A percentile compares a stretch with the other conserved stretches of the same genome.
Conservation (phyloP, 2,797 vertebrate genomes). For the Threskiornis aethiopicus region DNA sequence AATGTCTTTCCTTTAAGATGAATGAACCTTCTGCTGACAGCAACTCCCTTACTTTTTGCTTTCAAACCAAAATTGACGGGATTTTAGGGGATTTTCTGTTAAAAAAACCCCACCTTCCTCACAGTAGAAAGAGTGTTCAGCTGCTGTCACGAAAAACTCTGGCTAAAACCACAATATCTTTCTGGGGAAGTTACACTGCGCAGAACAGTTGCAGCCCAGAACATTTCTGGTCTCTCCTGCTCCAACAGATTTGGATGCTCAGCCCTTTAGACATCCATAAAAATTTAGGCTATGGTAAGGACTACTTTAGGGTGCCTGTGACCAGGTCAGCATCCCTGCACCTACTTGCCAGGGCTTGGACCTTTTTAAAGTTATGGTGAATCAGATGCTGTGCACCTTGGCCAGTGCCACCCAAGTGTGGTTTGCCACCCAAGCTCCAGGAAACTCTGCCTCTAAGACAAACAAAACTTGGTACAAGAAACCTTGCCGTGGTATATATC, state of each 20-base stretch:
- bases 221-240: not conserved
- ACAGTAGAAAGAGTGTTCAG: not conserved
- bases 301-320: not conserved
- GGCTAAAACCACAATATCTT: not conserved
- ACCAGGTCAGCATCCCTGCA: not conserved
- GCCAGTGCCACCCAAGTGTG: not conserved
- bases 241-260: not conserved
- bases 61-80: not conserved
- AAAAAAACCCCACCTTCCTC: not conserved
- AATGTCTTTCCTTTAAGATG: constrained; percentile 29
- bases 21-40: constrained; percentile 11
- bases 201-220: not conserved
- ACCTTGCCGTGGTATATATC: not conserved
- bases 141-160: not conserved
- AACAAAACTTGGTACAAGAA: not conserved
- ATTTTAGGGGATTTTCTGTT: constrained; percentile 39
- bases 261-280: not conserved
- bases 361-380: not conserved
- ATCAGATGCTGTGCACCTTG: not conserved
- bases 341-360: not conserved
- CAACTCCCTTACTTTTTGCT: constrained; percentile 25
- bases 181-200: not conserved
- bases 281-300: not conserved
- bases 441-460: not conserved
- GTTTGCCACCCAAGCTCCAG: not conserved